Evolutionary conservation across 2,888 invertebrate species (phyloP), one percentile per base, ranked within the genome.

Genomic region (Ichneumoninae sp.): DNA sequence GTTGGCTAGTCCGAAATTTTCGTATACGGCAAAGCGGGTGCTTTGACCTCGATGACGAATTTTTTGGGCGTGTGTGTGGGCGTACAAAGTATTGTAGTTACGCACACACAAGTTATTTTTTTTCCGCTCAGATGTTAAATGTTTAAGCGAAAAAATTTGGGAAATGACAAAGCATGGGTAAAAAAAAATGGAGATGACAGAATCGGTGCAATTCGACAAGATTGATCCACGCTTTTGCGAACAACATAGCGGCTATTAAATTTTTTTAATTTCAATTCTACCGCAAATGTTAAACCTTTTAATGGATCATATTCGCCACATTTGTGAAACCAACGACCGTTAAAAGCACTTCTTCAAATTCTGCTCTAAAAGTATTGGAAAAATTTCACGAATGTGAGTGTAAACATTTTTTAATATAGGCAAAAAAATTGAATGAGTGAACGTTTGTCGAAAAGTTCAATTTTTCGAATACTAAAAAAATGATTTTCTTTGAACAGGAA

Each of bases 11-110:
- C 0, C 26, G 10, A 30, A 77, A 69, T 4, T 52, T 60, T 30
- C 52, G 74, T 22, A 40, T 69, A 5, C 44, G 19, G 16, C n/a
- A 33, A 52, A 50, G 68, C 80, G 82, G 85, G 85, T 80, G 47
- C 72, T 80, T 54, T 80, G 82, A 85, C 85, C 85, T 68, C 82
- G 30, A 82, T 85, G 50, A 36, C 44, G 44, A 74, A 57, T 44
- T 54, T 57, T 71, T 60, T 57, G 44, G 44, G 47, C 60, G 16
- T 47, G 66, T 68, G 68, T 76, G 69, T 62, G 52, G 71, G 47
- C 75, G 62, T 13, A 47, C 10, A 50, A 47, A 26, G 13, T 52
- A 72, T 57, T 33, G 19, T 60, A 6, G 33, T 44, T 68, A 44
- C 26, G 19, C n/a, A 40, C 69, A 16, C 36, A 44, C 47, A 4